Conservation (phyloP, 2,797 vertebrate genomes). For the Gymnopithys bicolor region DNA sequence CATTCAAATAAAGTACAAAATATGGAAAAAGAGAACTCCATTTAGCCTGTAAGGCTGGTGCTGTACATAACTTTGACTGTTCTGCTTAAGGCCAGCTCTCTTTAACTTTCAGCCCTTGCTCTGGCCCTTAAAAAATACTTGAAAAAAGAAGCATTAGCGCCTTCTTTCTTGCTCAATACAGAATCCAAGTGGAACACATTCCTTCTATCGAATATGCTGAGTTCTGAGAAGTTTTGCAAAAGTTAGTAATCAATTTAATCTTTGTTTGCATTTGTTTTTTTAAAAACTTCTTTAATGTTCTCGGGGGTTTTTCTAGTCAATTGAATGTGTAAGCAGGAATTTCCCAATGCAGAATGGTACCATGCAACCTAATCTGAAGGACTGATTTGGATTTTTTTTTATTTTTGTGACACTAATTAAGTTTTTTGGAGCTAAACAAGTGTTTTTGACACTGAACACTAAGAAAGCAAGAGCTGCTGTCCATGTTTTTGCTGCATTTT, state of each 20-base stretch:
- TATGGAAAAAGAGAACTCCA: slow-evolving; percentile 53
- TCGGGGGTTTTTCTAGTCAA: not conserved
- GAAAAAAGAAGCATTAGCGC: not conserved
- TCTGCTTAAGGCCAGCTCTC: not conserved
- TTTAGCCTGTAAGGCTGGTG: slow-evolving; percentile 36
- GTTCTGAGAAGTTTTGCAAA: not conserved
- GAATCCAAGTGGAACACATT: slow-evolving; percentile 38
- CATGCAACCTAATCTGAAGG: not conserved
- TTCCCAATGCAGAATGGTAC: not conserved
- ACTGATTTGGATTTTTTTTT: not conserved
- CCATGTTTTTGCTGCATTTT: slow-evolving; percentile 1
- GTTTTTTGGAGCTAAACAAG: not conserved
- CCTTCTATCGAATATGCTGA: not conserved
- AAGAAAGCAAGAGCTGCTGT: slow-evolving; percentile 4
- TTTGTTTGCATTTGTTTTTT: not conserved
- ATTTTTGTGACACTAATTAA: not conserved
- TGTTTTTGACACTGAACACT: not conserved
- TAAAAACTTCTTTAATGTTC: not conserved
- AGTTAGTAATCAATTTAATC: not conserved
- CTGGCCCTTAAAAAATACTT: slow-evolving; percentile 7
- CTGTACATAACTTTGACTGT: not conserved
- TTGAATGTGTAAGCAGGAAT: not conserved
- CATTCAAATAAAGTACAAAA: slow-evolving; percentile 68
- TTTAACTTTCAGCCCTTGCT: not conserved
- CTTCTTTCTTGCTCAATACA: slow-evolving; percentile 3